Percentiles rank a stretch among this genome's conserved stretches.
phyloP scores from a whole-genome alignment of 2,797 vertebrate genomes.

The Podargus strigoides region DNA sequence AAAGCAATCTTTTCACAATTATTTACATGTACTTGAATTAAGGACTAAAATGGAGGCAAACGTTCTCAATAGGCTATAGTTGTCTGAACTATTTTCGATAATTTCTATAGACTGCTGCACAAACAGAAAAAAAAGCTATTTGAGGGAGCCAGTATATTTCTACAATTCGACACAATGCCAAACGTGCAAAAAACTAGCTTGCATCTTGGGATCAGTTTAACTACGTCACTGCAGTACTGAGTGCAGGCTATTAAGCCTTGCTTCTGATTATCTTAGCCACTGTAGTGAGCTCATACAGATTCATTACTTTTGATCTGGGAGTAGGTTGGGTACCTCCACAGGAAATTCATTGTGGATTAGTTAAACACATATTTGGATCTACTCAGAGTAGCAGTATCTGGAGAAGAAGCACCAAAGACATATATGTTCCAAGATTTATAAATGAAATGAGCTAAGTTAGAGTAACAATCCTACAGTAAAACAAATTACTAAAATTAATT shows the following conservation, averaged over 20 bases:
- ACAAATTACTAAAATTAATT: neutral
- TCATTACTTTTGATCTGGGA: neutral
- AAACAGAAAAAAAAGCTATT: neutral
- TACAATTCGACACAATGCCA: neutral
- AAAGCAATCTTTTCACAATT: neutral
- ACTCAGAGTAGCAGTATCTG: neutral
- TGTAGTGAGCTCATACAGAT: neutral
- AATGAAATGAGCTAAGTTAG: neutral
- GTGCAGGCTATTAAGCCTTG: neutral
- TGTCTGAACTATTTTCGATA: neutral
- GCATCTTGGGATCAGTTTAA: neutral
- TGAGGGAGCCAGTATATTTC: neutral
- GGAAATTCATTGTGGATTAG: neutral
- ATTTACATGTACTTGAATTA: neutral
- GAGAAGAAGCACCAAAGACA: neutral
- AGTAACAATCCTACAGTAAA: neutral
- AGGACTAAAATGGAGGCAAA: neutral
- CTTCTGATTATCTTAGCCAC: neutral
- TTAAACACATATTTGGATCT: neutral
- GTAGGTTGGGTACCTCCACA: neutral
- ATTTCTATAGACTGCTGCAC: neutral
- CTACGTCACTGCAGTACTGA: neutral
- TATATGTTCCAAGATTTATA: neutral
- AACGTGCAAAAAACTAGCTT: neutral
- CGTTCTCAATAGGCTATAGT: neutral